Conservation (phyloP, 1,140 invertebrate genomes). For the Trichogramma pretiosum region DNA sequence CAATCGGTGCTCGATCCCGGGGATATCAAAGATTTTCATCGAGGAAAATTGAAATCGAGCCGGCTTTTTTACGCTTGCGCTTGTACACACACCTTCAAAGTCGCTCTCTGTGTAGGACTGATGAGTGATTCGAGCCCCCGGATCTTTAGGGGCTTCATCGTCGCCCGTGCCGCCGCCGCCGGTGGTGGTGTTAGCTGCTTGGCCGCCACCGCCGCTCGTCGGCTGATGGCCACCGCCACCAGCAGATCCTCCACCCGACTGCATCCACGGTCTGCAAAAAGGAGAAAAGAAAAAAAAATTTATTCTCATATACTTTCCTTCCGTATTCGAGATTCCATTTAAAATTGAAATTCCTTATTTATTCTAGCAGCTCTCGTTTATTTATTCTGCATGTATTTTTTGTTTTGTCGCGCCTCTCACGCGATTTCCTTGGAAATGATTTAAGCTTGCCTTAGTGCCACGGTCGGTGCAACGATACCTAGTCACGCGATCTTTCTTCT, state of each 20-base stretch:
- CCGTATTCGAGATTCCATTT: not conserved
- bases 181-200: no score
- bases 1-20: no score
- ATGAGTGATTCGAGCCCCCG: conserved; percentile 65
- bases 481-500: no score
- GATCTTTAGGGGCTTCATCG: conserved; percentile 74
- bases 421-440: no score
- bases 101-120: conserved; percentile 77
- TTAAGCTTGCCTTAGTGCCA: no score
- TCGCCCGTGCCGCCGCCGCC: conserved; percentile 48
- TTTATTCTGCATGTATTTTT: no score
- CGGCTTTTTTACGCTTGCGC: no score
- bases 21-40: no score
- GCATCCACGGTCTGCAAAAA: conserved; percentile 50
- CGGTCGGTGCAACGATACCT: no score
- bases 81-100: conserved; percentile 84
- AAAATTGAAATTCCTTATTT: not conserved
- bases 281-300: not conserved
- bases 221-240: conserved; percentile 20
- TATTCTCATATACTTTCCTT: not conserved
- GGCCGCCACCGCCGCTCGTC: conserved; percentile 36
- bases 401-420: no score
- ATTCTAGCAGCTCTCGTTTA: no score
- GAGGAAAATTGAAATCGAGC: no score
- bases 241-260: conserved; percentile 50